Conservation (phyloP, 1,140 invertebrate species). For the Drosophila subobscura region DNA sequence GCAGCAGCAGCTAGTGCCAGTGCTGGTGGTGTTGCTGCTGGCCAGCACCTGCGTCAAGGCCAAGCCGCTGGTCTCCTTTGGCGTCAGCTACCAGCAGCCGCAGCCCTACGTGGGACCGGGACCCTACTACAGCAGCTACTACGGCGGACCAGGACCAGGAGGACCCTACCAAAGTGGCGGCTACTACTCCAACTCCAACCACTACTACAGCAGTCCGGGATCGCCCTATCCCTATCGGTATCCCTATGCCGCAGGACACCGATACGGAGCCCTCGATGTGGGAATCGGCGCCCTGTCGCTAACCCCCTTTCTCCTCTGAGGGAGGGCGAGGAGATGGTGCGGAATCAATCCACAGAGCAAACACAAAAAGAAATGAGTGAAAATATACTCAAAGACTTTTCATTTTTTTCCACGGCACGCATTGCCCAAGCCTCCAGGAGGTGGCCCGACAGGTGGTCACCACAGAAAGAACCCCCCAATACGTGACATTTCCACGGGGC, state of each 20-base stretch:
- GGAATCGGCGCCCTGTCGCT: constrained; percentile 61
- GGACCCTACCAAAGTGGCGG: constrained; percentile 25
- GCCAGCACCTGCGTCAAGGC: constrained; percentile 35
- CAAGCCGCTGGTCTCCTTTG: constrained; percentile 61
- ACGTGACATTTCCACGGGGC: constrained; percentile 24
- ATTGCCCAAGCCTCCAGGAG: constrained; percentile 15
- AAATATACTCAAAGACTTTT: constrained; percentile 12
- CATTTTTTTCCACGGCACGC: constrained; percentile 30
- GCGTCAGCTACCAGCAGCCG: constrained; percentile 51
- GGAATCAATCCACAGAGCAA: constrained; percentile 27
- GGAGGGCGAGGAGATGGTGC: constrained; percentile 9
- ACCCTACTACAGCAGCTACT: constrained; percentile 55
- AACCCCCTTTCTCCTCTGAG: constrained; percentile 61
- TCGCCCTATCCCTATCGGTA: constrained; percentile 21
- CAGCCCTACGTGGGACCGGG: constrained; percentile 21
- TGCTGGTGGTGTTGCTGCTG: constrained; percentile 29
- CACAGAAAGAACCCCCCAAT: neutral
- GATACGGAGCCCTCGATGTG: constrained; percentile 59
- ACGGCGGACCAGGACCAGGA: constrained; percentile 9
- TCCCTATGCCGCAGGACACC: constrained; percentile 39
- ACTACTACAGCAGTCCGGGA: constrained; percentile 24
- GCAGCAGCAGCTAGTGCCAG: constrained; percentile 4
- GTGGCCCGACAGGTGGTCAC: neutral
- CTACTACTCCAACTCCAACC: constrained; percentile 23
- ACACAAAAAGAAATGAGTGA: constrained; percentile 10